These are phyloP conservation scores for Falco concolor DNA, from an alignment of 2,797 vertebrate genomes.

Conservation along the genomic window DNA sequence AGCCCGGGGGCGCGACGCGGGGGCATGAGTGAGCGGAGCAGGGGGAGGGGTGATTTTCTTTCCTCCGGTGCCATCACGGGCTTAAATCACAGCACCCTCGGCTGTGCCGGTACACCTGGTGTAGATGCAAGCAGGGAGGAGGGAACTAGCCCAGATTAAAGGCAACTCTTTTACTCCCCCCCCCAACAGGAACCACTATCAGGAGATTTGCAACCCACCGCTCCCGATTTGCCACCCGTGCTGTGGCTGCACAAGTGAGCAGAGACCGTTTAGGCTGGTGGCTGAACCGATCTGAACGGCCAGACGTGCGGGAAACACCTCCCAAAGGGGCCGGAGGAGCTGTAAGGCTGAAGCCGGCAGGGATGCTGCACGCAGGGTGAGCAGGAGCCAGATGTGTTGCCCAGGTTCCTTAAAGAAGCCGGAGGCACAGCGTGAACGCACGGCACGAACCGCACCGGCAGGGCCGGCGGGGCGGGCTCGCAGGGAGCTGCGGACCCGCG, in stretches of 20 bases:
- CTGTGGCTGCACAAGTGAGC: neutral
- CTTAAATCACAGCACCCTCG: neutral
- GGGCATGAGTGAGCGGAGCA: neutral
- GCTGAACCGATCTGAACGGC: neutral
- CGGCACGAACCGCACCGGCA: neutral
- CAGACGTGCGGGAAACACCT: neutral
- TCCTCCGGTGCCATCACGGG: neutral
- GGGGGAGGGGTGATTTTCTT: neutral
- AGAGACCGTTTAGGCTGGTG: neutral
- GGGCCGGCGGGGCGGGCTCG: accelerated
- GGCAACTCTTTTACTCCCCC: neutral
- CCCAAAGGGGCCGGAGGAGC: neutral
- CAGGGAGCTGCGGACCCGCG: neutral
- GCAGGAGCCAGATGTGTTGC: neutral
- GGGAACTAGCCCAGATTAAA: neutral
- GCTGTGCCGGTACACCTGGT: no score
- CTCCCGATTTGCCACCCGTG: neutral
- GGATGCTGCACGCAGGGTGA: neutral
- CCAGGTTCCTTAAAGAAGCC: neutral
- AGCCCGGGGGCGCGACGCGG: accelerated
- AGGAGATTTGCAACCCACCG: neutral
- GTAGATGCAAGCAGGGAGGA: neutral
- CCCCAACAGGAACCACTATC: neutral
- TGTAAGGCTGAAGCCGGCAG: neutral
- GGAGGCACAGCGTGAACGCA: neutral